Evolutionary conservation across 2,888 invertebrate species (phyloP).

Genomic region (Agriopis leucophaearia): DNA sequence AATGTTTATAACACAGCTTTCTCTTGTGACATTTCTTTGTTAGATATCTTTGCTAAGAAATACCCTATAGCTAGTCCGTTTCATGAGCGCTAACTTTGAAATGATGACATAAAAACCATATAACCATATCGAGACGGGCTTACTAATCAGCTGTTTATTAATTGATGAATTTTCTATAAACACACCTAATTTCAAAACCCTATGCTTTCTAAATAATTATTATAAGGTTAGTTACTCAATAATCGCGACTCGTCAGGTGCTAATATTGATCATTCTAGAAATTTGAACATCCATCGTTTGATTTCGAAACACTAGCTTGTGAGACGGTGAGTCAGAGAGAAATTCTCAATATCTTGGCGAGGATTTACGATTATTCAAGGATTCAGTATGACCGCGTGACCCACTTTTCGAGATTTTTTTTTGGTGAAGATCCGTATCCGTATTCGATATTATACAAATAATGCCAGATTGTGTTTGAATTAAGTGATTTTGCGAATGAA

Average conservation of each 20-base stretch:
- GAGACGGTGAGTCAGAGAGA: slow-evolving; percentile 36
- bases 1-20: no score
- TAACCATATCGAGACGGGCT: not conserved
- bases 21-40: no score
- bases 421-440: slow-evolving; percentile 14
- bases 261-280: slow-evolving; percentile 28
- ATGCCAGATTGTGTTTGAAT: no score
- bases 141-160: not conserved
- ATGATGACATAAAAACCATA: no score
- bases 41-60: no score
- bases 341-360: slow-evolving; percentile 16
- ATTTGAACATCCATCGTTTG: slow-evolving; percentile 24
- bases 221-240: slow-evolving; percentile 18
- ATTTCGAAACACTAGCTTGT: slow-evolving; percentile 34
- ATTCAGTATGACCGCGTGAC: slow-evolving; percentile 35
- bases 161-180: not conserved
- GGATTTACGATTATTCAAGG: slow-evolving; percentile 35
- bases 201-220: slow-evolving; percentile 10
- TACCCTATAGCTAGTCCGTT: no score
- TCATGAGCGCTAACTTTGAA: no score
- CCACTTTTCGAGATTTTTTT: slow-evolving; percentile 24
- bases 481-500: no score
- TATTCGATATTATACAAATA: no score
- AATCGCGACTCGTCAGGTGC: slow-evolving; percentile 13
- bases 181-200: slow-evolving; percentile 1